These are phyloP conservation scores for Bombyx huttoni DNA, from an alignment of 2,888 invertebrate species.

Conservation along the genomic window DNA sequence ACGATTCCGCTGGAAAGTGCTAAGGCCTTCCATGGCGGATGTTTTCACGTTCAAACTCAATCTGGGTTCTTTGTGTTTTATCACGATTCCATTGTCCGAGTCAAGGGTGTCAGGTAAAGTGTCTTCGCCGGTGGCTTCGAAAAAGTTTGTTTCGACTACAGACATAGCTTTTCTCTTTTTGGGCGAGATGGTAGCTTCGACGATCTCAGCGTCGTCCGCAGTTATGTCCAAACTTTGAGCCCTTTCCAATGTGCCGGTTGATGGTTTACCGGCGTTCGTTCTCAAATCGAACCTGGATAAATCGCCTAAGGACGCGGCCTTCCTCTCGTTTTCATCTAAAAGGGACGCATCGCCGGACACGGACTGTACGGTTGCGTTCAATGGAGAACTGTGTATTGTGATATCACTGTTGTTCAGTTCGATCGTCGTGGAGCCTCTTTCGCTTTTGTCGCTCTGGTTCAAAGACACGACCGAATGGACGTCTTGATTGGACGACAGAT, in stretches of 20 bases:
- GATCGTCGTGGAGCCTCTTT: slow-evolving; percentile 75
- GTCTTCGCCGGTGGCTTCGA: slow-evolving; percentile 53
- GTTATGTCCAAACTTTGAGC: slow-evolving; percentile 87
- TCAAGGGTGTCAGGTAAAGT: slow-evolving; percentile 56
- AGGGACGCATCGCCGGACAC: slow-evolving; percentile 58
- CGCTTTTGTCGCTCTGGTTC: slow-evolving; percentile 62
- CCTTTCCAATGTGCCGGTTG: slow-evolving; percentile 77
- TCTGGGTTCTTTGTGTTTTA: slow-evolving; percentile 71
- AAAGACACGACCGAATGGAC: slow-evolving; percentile 54
- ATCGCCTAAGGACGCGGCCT: slow-evolving; percentile 85
- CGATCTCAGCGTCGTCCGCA: slow-evolving; percentile 58
- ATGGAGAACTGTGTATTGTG: slow-evolving; percentile 79
- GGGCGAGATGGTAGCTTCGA: slow-evolving; percentile 56
- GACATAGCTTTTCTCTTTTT: slow-evolving; percentile 79
- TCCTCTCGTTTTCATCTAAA: slow-evolving; percentile 75
- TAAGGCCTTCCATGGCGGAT: slow-evolving; percentile 76
- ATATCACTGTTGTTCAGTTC: slow-evolving; percentile 82
- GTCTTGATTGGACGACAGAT: slow-evolving; percentile 60
- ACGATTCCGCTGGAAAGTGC: slow-evolving; percentile 77
- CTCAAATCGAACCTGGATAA: slow-evolving; percentile 76
- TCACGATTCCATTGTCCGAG: slow-evolving; percentile 38
- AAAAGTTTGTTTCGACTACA: slow-evolving; percentile 59
- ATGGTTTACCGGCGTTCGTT: slow-evolving; percentile 52
- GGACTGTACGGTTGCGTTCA: slow-evolving; percentile 60
- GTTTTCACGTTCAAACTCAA: slow-evolving; percentile 66